These are phyloP conservation scores for Pogoniulus pusillus DNA, from an alignment of 2,797 vertebrate genomes.

Conservation along the genomic window DNA sequence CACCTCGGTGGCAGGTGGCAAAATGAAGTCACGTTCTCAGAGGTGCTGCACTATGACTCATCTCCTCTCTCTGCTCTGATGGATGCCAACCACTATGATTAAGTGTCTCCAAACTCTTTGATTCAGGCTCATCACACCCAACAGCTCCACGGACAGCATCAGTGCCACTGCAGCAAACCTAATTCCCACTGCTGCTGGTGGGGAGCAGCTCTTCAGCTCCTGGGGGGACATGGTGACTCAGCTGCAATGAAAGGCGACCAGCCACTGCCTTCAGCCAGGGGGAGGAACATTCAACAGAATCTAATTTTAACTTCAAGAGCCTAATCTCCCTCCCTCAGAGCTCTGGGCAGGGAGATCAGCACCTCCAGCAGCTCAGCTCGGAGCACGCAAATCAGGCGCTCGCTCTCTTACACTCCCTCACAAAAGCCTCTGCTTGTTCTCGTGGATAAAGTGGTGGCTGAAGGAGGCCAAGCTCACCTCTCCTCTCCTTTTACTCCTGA, in stretches of 20 bases:
- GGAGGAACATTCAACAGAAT: slow-evolving; percentile 27
- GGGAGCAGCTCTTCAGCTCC: neutral
- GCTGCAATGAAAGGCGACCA: neutral
- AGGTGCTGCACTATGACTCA: neutral
- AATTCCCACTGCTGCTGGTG: neutral
- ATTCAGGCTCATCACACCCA: neutral
- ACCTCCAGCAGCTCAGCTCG: neutral
- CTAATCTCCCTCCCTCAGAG: slow-evolving; percentile 37
- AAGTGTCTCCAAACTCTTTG: neutral
- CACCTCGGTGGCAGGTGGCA: neutral
- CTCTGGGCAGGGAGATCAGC: slow-evolving; percentile 40
- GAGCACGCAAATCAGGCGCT: neutral
- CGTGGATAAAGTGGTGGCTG: fast-evolving
- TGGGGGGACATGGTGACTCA: neutral
- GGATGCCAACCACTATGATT: neutral
- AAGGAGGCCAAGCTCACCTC: neutral
- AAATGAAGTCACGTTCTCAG: neutral
- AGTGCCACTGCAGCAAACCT: neutral
- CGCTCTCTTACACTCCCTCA: neutral
- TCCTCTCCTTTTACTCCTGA: neutral
- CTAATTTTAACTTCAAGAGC: slow-evolving; percentile 49
- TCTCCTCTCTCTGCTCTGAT: neutral
- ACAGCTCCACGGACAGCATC: neutral
- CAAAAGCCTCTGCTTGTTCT: neutral
- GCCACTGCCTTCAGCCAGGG: neutral